Base-by-base conservation (phyloP, 2,113 vertebrate species). In the Dipodomys merriami region DNA sequence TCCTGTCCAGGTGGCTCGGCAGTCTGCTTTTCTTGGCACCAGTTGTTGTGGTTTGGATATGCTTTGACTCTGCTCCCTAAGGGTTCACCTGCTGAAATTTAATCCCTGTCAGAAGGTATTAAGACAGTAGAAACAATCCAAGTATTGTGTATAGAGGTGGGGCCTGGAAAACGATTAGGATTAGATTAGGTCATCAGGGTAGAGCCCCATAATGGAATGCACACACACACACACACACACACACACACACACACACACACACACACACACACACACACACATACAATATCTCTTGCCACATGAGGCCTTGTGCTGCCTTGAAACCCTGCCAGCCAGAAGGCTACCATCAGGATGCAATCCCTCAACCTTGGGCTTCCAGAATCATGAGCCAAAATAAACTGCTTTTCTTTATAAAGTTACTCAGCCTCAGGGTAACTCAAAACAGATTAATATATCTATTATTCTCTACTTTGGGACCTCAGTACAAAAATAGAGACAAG, bases 331-430 rank as follows among this genome's bases (percentile, higher is more conserved):
- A 8, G 6, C 11, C 29, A 29, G 65, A 49, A 92, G 53, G 30
- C 6, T 44, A 65, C 29, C 57, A 33, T 15, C 16, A 80, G 4
- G 19, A 73, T 19, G 39, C 25, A 23, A 23, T 7, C 39, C 53
- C 12, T 86, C 30, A 62, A 35, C 74, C 23, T 35, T 22, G 6
- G 49, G 39, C 29, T 49, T 80, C 67, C 67, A 35, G 68, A 86
- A 86, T 44, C 39, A 73, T 23, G 30, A 39, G 46, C 44, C 35
- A n/a, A 81, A 81, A 49, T 12, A 79, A 79, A 46, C 30, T 30
- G 30, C 39, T 89, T 68, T 46, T 64, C 53, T 73, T 81, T 81
- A 81, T 30, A 73, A 74, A 53, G 68, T 92, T 86, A n/a, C 44
- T 30, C 74, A 86, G 27, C 67, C 76, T 86, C 6, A 33, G 25